These are phyloP conservation scores for Pyrrhosoma nymphula DNA, from an alignment of 2,888 invertebrate species.

Conservation along the genomic window DNA sequence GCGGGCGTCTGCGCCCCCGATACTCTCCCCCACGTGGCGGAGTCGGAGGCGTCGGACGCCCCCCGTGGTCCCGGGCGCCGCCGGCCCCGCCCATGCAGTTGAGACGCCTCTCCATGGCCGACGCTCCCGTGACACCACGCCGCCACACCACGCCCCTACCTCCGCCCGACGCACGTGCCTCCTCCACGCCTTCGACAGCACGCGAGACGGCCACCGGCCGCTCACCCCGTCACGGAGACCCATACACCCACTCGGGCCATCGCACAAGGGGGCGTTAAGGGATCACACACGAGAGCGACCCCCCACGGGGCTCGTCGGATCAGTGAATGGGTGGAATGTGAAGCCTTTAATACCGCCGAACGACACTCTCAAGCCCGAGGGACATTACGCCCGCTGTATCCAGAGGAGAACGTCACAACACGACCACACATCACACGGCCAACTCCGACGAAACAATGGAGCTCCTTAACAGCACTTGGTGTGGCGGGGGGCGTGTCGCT, in stretches of 20 bases:
- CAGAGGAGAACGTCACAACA: background rate
- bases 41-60: conserved; percentile 49
- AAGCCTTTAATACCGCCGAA: background rate
- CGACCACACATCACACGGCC: background rate
- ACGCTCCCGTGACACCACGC: conserved; percentile 36
- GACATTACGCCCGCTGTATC: background rate
- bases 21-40: conserved; percentile 66
- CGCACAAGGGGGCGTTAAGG: background rate
- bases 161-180: conserved; percentile 22
- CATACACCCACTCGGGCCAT: background rate
- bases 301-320: background rate
- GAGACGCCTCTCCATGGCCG: conserved; percentile 69
- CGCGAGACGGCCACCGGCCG: background rate
- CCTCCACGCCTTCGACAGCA: background rate
- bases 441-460: background rate
- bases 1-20: conserved; percentile 70
- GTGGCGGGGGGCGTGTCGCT: background rate
- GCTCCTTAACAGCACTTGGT: background rate
- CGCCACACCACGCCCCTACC: background rate
- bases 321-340: background rate
- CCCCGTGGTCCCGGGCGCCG: conserved; percentile 67
- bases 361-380: background rate
- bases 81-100: conserved; percentile 70
- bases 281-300: background rate
- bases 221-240: background rate